Evolutionary conservation across 2,113 vertebrate species (phyloP).

Genomic region (Sapayoa aenigma): DNA sequence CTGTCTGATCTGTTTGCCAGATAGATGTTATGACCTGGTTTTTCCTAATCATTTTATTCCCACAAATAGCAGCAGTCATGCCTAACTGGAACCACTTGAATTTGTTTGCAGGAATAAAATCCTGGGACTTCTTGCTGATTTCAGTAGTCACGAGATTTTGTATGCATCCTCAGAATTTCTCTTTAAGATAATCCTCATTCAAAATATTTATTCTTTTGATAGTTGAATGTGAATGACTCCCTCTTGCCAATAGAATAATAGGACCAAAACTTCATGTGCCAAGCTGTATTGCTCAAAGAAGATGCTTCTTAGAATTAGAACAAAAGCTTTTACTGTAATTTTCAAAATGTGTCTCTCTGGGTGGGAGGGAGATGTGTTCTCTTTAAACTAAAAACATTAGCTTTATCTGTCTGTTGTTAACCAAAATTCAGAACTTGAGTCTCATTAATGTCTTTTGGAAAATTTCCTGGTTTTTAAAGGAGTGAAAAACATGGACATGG

Average conservation of each 20-base stretch:
- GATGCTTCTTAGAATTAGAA: not conserved
- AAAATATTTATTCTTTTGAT: not conserved
- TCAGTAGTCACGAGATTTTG: not conserved
- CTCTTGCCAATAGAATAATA: not conserved
- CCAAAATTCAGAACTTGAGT: not conserved
- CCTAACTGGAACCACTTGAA: not conserved
- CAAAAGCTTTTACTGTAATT: not conserved
- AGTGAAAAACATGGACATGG: not conserved
- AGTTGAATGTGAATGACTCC: not conserved
- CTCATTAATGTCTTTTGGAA: not conserved
- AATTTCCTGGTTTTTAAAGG: not conserved
- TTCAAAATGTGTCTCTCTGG: not conserved
- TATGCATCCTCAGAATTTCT: not conserved
- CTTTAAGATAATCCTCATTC: not conserved
- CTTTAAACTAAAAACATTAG: not conserved
- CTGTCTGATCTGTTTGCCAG: conserved; percentile 17
- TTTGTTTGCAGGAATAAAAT: not conserved
- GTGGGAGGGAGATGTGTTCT: not conserved
- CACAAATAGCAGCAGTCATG: not conserved
- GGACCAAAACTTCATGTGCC: not conserved
- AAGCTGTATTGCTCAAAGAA: not conserved
- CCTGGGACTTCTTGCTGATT: not conserved
- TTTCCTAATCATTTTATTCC: not conserved
- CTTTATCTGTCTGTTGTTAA: not conserved
- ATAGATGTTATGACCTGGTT: not conserved